These are phyloP conservation scores for Epinephelus awoara DNA, from an alignment of 2,797 vertebrate species.

Conservation along the genomic window DNA sequence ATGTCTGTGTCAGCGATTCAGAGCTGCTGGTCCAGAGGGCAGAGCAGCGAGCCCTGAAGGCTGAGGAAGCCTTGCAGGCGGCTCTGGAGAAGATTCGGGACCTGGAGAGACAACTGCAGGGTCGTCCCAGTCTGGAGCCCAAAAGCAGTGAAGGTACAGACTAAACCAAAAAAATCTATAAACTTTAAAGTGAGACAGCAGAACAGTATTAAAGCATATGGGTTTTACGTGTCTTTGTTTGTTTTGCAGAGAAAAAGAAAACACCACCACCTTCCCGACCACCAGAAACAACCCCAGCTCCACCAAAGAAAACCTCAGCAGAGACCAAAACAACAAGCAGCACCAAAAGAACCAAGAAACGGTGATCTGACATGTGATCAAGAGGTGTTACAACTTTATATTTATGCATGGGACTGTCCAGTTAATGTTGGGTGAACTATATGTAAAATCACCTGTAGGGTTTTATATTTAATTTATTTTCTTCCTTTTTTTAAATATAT, in stretches of 20 bases:
- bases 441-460: not conserved
- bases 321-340: conserved; percentile 67
- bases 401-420: not conserved
- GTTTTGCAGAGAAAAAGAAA: conserved; percentile 66
- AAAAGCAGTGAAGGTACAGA: conserved; percentile 44
- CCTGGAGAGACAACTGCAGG: conserved; percentile 82
- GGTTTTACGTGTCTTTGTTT: conserved; percentile 14
- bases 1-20: conserved; percentile 81
- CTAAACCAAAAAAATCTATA: not conserved
- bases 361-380: conserved; percentile 47
- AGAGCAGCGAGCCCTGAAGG: conserved; percentile 85
- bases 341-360: conserved; percentile 75
- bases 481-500: too few species aligned
- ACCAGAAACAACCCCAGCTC: not conserved
- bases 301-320: conserved; percentile 50
- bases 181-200: not conserved
- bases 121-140: conserved; percentile 46
- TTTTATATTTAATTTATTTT: not conserved
- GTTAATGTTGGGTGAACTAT: not conserved
- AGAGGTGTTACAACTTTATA: not conserved
- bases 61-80: conserved; percentile 87
- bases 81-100: conserved; percentile 87
- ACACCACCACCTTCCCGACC: conserved; percentile 5
- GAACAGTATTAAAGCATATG: not conserved
- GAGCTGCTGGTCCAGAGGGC: conserved; percentile 81